A percentile compares a stretch with the other conserved stretches of the same genome.
Evolutionary conservation across 2,888 invertebrate species (phyloP).

Genomic region (Pristionchus fissidentatus): DNA sequence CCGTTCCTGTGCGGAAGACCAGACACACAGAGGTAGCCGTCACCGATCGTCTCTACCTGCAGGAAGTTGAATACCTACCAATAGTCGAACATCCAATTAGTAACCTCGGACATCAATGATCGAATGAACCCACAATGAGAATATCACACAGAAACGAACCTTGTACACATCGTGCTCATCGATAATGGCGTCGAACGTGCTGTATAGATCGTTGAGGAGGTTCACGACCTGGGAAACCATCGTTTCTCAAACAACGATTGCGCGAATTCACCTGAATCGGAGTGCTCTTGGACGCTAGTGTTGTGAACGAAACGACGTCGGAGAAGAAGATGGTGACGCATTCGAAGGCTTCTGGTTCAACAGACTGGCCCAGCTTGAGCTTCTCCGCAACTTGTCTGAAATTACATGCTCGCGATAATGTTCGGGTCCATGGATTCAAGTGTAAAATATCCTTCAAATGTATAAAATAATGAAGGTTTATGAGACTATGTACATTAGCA

Average conservation of each 20-base stretch:
- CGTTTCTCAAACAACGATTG: too few species aligned
- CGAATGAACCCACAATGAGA: background rate
- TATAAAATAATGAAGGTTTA: background rate
- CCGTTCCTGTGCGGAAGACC: conserved; percentile 71
- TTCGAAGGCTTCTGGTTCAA: conserved; percentile 69
- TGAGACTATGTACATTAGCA: background rate
- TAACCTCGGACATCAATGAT: too few species aligned
- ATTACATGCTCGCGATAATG: too few species aligned
- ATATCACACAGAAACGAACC: conserved; percentile 50
- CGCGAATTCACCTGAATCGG: conserved; percentile 59
- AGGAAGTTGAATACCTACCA: background rate
- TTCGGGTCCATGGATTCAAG: too few species aligned
- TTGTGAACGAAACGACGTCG: conserved; percentile 65
- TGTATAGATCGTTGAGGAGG: conserved; percentile 72
- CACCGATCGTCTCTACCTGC: conserved; percentile 68
- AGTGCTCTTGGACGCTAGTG: conserved; percentile 60
- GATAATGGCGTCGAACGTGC: conserved; percentile 70
- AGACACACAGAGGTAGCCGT: conserved; percentile 68
- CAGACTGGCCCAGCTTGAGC: conserved; percentile 60
- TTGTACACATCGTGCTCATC: conserved; percentile 71
- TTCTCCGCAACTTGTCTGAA: conserved; percentile 61
- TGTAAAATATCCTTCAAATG: background rate
- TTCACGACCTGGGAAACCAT: conserved; percentile 64
- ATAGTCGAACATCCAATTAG: background rate
- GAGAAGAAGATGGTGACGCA: conserved; percentile 65